Evolutionary conservation across 2,797 vertebrate species (phyloP), one percentile per base, ranked within the genome.

Genomic region (Arctocebus calabarensis): DNA sequence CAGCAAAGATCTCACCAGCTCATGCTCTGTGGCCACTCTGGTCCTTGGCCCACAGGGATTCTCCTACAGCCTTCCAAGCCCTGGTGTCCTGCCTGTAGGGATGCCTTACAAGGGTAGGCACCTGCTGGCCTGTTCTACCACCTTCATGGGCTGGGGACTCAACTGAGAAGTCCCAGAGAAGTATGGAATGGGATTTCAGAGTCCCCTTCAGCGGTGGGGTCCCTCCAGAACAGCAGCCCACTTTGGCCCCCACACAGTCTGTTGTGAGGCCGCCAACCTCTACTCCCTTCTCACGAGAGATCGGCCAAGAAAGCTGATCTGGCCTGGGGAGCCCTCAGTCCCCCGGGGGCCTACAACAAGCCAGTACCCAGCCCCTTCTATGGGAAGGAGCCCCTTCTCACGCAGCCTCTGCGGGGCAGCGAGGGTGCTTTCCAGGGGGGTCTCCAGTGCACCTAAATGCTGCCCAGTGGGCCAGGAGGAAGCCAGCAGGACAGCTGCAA

Each of bases 401-500:
- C 1, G 12, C 0, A 3, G 13, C 7, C 13, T 3, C 55, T 59
- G 48, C 17, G 1, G 27, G 52, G 9, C 11, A 27, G 40, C 61
- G 32, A 27, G 52, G 34, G 55, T 37, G 12, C 12, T 23, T 37
- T 73, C 52, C 4, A 43, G 32, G 52, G 27, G 20, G 12, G 29
- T 40, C 13, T n/a, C 70, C 70, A 22, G 2, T 4, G 1, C 20
- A 45, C 55, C 10, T 37, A 25, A 32, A 20, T 0, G 34, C 37
- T 64, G 3, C 57, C 22, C 5, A 1, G 75, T 0, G 0, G 10
- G 43, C 13, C 74, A 34, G 37, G 19, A 73, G 9, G 16, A 55
- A 25, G 64, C 23, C 3, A 19, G 17, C 1, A 6, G 34, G 12
- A 25, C 13, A 55, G 20, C 17, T 2, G 9, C 0, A 5, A 34